These are phyloP conservation scores for Drosophila ananassae DNA, from an alignment of 1,140 invertebrate species.

Conservation along the genomic window DNA sequence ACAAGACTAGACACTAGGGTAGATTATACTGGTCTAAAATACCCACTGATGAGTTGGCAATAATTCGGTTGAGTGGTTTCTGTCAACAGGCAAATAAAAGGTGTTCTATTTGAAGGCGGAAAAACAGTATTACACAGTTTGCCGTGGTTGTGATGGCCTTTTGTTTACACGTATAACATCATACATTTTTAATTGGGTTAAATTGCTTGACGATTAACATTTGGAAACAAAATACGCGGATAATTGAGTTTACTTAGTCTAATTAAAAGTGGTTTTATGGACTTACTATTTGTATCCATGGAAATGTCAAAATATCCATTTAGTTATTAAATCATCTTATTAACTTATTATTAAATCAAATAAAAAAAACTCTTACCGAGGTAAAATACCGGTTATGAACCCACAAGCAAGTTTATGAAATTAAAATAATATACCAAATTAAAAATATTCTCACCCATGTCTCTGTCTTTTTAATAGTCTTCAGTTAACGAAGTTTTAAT, in stretches of 20 bases:
- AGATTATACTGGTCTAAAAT: conserved; percentile 71
- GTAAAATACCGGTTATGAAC: too few species aligned
- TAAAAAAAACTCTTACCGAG: too few species aligned
- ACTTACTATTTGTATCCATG: background rate
- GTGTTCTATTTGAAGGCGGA: conserved; percentile 66
- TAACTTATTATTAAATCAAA: too few species aligned
- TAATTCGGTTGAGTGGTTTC: conserved; percentile 79
- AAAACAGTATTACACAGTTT: conserved; percentile 55
- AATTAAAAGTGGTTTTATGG: conserved; percentile 56
- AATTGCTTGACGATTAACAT: conserved; percentile 78
- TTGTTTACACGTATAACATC: conserved; percentile 76
- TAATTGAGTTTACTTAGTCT: conserved; percentile 80
- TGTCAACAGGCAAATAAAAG: conserved; percentile 81
- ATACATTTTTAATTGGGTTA: conserved; percentile 81
- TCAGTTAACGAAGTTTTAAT: too few species aligned
- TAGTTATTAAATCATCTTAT: background rate
- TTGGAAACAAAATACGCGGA: conserved; percentile 74
- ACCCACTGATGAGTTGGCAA: conserved; percentile 80
- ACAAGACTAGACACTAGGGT: conserved; percentile 39
- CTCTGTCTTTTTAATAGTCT: too few species aligned
- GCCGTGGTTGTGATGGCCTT: conserved; percentile 58
- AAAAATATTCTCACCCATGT: too few species aligned
- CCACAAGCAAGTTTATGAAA: too few species aligned
- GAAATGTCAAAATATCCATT: background rate
- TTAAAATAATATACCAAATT: too few species aligned